Base-by-base conservation (phyloP, 1,140 invertebrate genomes). In the Drosophila parvula region DNA sequence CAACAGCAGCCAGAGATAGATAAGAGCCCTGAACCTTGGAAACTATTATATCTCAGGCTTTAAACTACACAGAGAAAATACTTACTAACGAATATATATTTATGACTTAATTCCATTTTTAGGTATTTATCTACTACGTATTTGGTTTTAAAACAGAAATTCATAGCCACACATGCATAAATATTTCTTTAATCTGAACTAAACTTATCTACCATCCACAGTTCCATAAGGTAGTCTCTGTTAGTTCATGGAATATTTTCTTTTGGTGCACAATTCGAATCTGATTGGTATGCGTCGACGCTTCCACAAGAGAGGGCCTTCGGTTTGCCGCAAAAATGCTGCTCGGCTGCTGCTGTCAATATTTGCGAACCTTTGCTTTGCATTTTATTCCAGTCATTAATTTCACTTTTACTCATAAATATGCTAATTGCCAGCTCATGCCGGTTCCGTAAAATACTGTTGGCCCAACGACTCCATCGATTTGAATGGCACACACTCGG, bases 391-490 rank as follows among this genome's bases (percentile, higher is more conserved):
- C 70, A 59, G 64, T 82, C 74, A 73, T 89, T 89, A 88, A 89
- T 88, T 88, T 89, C 83, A 88, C 83, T 88, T 88, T 88, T 88
- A 89, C 83, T 84, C 83, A 88, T 88, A 80, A 88, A 88, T 88
- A 88, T 88, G 83, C 81, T 88, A 88, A 88, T 89, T 70, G 79
- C 43, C 71, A 56, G 69, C 74, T 80, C 83, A 89, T 48, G 77
- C 74, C 69, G 61, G 45, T 30, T 58, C 27, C 43, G 50, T 28
- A 45, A 34, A 38, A 18, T 11, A 11, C 30, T 16, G 27, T 14
- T 45, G 16, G 62, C 11, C 11, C 45, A 44, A 44, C 45, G 28
- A 34, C n/a, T 68, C 14, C 11, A 16, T 68, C 12, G 48, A 16
- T 22, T 18, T 28, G 16, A 45, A 5, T 16, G 51, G 60, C 61